A percentile compares a stretch with the other conserved stretches of the same genome.
Evolutionary conservation across 2,888 invertebrate genomes (phyloP).

Genomic region (Drosophila macrothrix): DNA sequence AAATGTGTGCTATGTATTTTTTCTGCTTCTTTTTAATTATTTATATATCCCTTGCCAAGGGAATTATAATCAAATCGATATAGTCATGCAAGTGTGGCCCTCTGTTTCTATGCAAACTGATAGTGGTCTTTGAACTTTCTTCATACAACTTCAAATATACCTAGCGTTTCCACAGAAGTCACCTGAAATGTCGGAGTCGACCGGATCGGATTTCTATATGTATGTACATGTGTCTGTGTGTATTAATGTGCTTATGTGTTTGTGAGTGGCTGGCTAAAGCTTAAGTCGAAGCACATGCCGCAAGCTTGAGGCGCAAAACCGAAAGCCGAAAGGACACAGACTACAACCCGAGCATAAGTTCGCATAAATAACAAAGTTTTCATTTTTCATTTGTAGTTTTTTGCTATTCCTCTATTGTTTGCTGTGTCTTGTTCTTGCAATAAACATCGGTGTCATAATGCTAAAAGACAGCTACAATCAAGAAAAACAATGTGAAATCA

Average conservation of each 20-base stretch:
- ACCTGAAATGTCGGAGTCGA: no score
- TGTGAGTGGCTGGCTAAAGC: conserved; percentile 27
- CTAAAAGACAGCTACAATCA: conserved; percentile 47
- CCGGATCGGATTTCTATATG: not conserved
- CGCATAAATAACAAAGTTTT: conserved; percentile 39
- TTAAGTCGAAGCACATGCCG: conserved; percentile 6
- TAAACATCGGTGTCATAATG: conserved; percentile 66
- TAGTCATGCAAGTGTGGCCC: not conserved
- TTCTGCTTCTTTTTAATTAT: no score
- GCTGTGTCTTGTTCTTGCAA: conserved; percentile 45
- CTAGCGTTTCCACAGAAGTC: no score
- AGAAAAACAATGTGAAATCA: conserved; percentile 66
- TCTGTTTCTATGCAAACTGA: not conserved
- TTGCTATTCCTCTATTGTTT: conserved; percentile 16
- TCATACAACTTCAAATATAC: not conserved
- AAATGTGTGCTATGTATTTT: conserved; percentile 7
- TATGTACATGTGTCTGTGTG: no score
- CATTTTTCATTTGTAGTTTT: conserved; percentile 28
- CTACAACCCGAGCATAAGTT: conserved; percentile 32
- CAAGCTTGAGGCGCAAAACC: conserved; percentile 1
- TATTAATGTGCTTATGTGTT: not conserved
- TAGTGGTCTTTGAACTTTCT: not conserved
- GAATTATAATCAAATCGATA: not conserved
- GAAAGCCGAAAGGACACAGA: not conserved
- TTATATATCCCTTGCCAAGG: no score